Evolutionary conservation across 2,113 vertebrate genomes (phyloP), one percentile per base, ranked within the genome.

Genomic region (Mionectes macconnelli): DNA sequence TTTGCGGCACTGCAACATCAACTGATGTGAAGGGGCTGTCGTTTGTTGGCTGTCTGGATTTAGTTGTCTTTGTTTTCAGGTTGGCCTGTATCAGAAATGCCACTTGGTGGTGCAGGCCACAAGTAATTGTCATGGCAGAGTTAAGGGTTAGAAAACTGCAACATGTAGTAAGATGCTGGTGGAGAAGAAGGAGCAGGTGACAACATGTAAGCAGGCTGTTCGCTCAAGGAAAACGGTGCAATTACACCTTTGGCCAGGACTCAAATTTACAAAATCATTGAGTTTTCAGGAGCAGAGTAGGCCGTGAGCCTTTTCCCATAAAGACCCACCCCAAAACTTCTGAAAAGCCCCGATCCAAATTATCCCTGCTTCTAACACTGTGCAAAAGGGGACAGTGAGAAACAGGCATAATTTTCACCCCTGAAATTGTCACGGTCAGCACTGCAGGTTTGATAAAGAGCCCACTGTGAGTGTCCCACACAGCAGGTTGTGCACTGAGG

Each of bases 401-500:
- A 49, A 52, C 11, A 68, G 2, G 3, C 7, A 0, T 28, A 3
- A 5, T 82, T 84, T 35, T 74, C 39, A 67, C 8, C 4, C 16
- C 20, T 70, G n/a, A 52, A 70, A 24, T 31, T 2, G 0, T 17
- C 30, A 10, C 8, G 6, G 10, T 17, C 30, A 16, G 42, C 68
- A 19, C 3, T 15, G 16, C 4, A 6, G 27, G 9, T 45, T 35
- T 21, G 2, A 8, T 8, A 6, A 3, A 14, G 14, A 19, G 2
- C 1, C 1, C 3, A 3, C 16, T 11, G 33, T 14, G 39, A 7
- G 20, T 0, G 0, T 7, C 8, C 25, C 2, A 14, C 6, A 6
- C 9, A 10, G 64, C 5, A 2, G 27, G 37, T 1, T 6, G 14
- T 25, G 27, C 37, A 16, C 7, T 12, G 4, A 37, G 55, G 35